Base-by-base conservation (phyloP, 2,113 vertebrate genomes). In the Paramormyrops kingsleyae region DNA sequence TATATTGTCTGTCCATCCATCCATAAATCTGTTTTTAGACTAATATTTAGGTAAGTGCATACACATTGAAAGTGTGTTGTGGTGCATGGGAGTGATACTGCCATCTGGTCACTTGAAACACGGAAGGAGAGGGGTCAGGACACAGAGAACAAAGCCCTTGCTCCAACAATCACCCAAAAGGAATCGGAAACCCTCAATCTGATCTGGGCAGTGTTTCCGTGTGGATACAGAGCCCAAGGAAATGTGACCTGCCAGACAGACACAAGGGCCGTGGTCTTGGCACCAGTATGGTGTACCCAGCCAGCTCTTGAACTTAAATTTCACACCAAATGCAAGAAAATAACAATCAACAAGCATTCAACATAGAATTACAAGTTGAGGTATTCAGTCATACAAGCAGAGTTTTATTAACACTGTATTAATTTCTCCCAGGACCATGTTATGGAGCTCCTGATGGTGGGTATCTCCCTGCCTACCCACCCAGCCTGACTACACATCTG, bases 131-230 rank as follows among this genome's bases (percentile, higher is more conserved):
- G 88, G 88, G 90, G 88, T 90, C 90, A 83, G 90, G 91, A 89
- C 89, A 74, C 56, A 19, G 59, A 90, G 89, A 92, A 91, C 91
- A 92, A 92, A 92, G 91, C 53, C 83, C 35, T 87, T 13, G 52
- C 52, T 92, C 87, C 88, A 91, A 93, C 92, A 93, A 92, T 91
- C 66, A 27, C 35, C 90, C 80, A 35, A 83, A 86, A 90, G 91
- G 90, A 92, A 92, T 89, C 91, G 92, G 90, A 93, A 91, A 87
- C 74, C 88, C 87, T 88, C 89, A 90, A 93, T 91, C 92, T 92
- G 91, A 92, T 91, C 91, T 87, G 91, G 91, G 90, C 91, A 90
- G 90, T 52, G 53, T 91, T 93, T 93, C 91, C 88, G 88, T 62
- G 47, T 91, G 87, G 85, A 88, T 80, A 88, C 62, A 42, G 90